phyloP scores from a whole-genome alignment of 2,797 vertebrate genomes.

The Rhodeus uyekii region DNA sequence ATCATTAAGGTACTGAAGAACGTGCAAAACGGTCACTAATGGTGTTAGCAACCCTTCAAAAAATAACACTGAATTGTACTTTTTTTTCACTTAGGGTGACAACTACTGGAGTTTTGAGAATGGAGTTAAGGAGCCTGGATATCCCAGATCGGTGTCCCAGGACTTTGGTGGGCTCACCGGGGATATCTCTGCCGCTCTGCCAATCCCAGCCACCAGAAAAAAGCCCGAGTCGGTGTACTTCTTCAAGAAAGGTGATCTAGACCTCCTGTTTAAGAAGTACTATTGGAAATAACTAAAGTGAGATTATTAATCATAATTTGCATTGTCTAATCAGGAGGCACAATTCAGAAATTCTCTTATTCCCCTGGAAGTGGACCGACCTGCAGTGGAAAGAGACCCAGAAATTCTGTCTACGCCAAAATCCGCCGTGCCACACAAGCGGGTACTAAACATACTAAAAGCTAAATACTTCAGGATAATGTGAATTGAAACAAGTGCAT shows the following conservation, averaged over 20 bases:
- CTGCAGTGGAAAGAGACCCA: constrained; percentile 65
- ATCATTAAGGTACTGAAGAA: constrained; percentile 83
- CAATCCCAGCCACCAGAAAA: constrained; percentile 75
- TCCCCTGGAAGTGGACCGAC: constrained; percentile 70
- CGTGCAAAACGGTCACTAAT: not conserved
- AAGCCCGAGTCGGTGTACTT: constrained; percentile 86
- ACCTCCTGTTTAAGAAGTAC: not conserved
- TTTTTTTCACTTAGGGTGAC: constrained; percentile 72
- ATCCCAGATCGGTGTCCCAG: constrained; percentile 80
- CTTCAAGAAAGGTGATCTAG: constrained; percentile 83
- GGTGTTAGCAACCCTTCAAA: not conserved
- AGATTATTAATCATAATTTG: not conserved
- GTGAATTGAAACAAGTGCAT: not conserved
- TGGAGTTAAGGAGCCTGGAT: constrained; percentile 80
- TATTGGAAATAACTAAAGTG: not conserved
- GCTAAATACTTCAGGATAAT: not conserved
- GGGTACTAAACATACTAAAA: constrained; percentile 54
- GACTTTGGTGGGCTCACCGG: constrained; percentile 87
- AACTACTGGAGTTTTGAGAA: constrained; percentile 88
- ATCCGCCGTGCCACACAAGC: constrained; percentile 36
- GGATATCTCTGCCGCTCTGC: constrained; percentile 80
- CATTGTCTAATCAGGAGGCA: constrained; percentile 74
- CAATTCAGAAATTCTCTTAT: constrained; percentile 83
- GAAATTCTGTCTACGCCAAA: constrained; percentile 44
- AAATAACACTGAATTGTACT: not conserved